Conservation (phyloP, 2,888 invertebrate species). For the Lymantria dispar region DNA sequence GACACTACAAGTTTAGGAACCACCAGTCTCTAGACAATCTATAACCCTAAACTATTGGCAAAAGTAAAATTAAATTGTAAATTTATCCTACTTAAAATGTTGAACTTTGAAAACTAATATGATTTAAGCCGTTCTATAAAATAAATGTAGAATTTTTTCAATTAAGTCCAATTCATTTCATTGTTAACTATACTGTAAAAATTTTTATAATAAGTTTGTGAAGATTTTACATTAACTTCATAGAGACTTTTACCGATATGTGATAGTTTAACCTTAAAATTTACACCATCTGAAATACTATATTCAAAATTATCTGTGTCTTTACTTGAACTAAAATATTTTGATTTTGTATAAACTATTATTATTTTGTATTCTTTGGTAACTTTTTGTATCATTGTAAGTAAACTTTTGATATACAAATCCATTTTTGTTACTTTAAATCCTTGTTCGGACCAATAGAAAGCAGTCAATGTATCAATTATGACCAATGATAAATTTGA, state of each 20-base stretch:
- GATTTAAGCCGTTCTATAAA: conserved; percentile 1
- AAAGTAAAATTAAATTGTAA: not conserved
- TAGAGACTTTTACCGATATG: conserved; percentile 13
- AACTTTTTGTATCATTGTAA: conserved; percentile 64
- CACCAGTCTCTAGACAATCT: no score
- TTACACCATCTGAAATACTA: conserved; percentile 45
- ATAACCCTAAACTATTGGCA: no score
- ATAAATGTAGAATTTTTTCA: no score
- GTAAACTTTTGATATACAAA: conserved; percentile 68
- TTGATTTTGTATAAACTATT: conserved; percentile 78
- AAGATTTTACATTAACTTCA: conserved; percentile 28
- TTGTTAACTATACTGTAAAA: conserved; percentile 10
- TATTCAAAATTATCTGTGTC: conserved; percentile 45
- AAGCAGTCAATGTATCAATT: conserved; percentile 72
- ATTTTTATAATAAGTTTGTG: conserved; percentile 23
- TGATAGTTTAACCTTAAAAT: conserved; percentile 61
- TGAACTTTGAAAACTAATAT: not conserved
- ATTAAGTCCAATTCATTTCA: conserved; percentile 31
- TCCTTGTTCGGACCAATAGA: conserved; percentile 79
- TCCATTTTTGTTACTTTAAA: conserved; percentile 75
- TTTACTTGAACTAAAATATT: conserved; percentile 72
- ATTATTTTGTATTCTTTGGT: conserved; percentile 73
- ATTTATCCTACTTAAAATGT: no score
- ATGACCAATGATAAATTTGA: conserved; percentile 62
- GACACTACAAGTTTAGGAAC: no score